These are phyloP conservation scores for Anoplolepis gracilipes DNA, from an alignment of 1,140 invertebrate species.

Conservation along the genomic window DNA sequence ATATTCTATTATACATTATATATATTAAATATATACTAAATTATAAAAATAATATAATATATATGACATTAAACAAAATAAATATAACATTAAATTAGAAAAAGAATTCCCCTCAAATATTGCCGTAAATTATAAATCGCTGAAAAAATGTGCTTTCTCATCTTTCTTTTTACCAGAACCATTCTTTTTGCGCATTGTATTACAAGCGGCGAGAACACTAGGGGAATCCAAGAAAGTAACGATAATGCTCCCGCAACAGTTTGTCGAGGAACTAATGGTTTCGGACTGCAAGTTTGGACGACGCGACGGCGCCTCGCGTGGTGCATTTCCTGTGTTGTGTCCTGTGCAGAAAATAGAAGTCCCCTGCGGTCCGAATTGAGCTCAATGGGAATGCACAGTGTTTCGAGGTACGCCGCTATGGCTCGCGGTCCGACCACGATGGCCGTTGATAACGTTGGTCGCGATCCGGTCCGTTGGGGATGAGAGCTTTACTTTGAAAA, in stretches of 20 bases:
- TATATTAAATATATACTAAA: too few relatives aligned
- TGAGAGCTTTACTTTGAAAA: conserved; percentile 58
- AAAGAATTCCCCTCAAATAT: background rate
- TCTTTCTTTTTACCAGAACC: background rate
- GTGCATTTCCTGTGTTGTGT: conserved; percentile 13
- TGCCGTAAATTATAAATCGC: background rate
- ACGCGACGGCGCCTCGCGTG: background rate
- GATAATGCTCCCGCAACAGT: conserved; percentile 41
- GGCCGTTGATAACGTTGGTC: conserved; percentile 47
- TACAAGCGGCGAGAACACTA: conserved; percentile 16
- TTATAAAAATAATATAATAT: too few relatives aligned
- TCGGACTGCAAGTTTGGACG: conserved; percentile 18
- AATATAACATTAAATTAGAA: background rate
- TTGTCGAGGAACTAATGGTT: conserved; percentile 53
- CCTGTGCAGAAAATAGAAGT: conserved; percentile 43
- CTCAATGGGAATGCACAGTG: conserved; percentile 32
- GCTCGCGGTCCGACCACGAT: conserved; percentile 34
- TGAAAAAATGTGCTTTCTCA: background rate
- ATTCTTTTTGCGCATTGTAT: conserved; percentile 10
- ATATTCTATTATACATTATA: too few relatives aligned
- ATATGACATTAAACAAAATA: too few relatives aligned
- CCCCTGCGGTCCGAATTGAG: conserved; percentile 44
- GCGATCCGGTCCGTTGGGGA: conserved; percentile 19
- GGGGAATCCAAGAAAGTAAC: conserved; percentile 24
- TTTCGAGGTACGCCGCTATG: conserved; percentile 55